Percentiles rank a stretch among this genome's conserved stretches.
Conservation (phyloP, 2,797 vertebrate species). For the Sebastes cheni region DNA sequence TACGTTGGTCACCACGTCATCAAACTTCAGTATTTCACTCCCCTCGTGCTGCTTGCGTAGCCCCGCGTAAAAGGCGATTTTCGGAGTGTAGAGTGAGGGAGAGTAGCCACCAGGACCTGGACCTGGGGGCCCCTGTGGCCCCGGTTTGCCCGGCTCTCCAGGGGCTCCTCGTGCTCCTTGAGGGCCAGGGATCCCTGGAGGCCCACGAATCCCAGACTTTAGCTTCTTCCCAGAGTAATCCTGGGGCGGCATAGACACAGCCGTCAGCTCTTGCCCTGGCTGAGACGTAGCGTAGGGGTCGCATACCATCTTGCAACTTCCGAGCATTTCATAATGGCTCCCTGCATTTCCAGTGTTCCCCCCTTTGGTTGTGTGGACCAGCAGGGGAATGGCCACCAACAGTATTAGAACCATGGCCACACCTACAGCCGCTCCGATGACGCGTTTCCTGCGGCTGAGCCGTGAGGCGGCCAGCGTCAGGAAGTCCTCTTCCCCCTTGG, state of each 20-base stretch:
- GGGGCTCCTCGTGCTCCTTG: slow-evolving; percentile 85
- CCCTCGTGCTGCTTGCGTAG: slow-evolving; percentile 89
- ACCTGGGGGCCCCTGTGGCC: slow-evolving; percentile 85
- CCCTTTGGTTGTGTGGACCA: slow-evolving; percentile 93
- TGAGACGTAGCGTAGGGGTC: slow-evolving; percentile 86
- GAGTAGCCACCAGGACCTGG: slow-evolving; percentile 87
- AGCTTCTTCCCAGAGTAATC: slow-evolving; percentile 89
- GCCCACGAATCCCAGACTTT: slow-evolving; percentile 86
- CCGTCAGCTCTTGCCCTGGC: slow-evolving; percentile 76
- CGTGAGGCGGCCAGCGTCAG: slow-evolving; percentile 94
- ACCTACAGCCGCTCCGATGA: slow-evolving; percentile 92
- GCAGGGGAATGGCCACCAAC: slow-evolving; percentile 93
- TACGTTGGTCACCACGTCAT: slow-evolving; percentile 93
- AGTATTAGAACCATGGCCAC: slow-evolving; percentile 96
- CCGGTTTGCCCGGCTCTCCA: slow-evolving; percentile 88
- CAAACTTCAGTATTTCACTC: slow-evolving; percentile 91
- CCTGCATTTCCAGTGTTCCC: slow-evolving; percentile 79
- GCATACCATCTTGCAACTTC: slow-evolving; percentile 94
- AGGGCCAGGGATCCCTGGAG: slow-evolving; percentile 85
- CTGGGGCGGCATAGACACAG: slow-evolving; percentile 83
- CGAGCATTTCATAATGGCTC: slow-evolving; percentile 93
- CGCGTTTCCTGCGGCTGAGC: slow-evolving; percentile 92
- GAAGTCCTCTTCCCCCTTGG: slow-evolving; percentile 95
- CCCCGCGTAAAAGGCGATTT: slow-evolving; percentile 94
- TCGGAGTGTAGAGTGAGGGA: slow-evolving; percentile 88